Conservation (phyloP, 2,888 invertebrate genomes). For the Deilephila porcellus region DNA sequence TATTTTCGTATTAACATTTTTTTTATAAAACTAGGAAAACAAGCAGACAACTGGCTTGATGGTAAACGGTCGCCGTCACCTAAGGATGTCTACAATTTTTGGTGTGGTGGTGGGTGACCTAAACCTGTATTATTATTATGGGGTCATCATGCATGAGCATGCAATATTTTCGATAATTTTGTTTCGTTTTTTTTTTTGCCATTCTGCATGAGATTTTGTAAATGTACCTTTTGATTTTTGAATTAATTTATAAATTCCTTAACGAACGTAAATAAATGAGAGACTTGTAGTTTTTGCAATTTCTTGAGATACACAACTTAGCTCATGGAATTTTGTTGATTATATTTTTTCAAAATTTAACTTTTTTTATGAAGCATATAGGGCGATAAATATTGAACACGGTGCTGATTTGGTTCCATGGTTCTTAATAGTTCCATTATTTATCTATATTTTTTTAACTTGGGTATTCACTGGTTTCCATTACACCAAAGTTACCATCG, state of each 20-base stretch:
- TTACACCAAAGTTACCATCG: no score
- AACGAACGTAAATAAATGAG: no score
- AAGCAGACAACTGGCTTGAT: not conserved
- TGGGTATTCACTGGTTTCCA: not conserved
- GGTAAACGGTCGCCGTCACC: not conserved
- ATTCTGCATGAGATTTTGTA: not conserved
- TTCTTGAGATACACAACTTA: no score
- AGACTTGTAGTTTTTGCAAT: no score
- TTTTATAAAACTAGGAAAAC: not conserved
- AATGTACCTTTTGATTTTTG: no score
- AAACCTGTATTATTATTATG: not conserved
- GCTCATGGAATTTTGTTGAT: no score
- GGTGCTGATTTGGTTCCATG: no score
- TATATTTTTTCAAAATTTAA: no score
- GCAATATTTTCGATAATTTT: not conserved
- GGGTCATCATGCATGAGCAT: conserved; percentile 10
- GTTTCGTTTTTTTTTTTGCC: not conserved
- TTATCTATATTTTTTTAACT: not conserved
- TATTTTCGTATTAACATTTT: not conserved
- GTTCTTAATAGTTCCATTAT: not conserved
- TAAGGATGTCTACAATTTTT: not conserved
- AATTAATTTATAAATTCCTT: no score
- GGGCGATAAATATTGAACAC: no score
- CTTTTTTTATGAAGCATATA: not conserved
- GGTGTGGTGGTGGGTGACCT: not conserved